Evolutionary conservation across 2,797 vertebrate genomes (phyloP).

Genomic region (Scomberomorus guttatus): DNA sequence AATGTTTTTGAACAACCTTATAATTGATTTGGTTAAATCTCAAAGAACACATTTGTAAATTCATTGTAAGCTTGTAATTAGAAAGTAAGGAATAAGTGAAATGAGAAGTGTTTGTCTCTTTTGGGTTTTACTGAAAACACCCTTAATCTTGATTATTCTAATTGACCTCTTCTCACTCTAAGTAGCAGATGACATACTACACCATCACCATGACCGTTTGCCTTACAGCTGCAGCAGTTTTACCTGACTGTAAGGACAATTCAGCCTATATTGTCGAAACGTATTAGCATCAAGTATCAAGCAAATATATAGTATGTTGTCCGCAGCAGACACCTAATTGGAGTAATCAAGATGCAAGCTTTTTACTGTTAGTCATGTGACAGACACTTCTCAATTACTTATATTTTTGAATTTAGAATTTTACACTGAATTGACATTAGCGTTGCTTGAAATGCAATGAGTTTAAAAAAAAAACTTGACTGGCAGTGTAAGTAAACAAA

Average conservation of each 20-base stretch:
- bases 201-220: background rate
- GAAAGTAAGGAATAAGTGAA: slow-evolving; percentile 9
- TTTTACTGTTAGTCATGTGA: background rate
- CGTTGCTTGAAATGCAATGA: slow-evolving; percentile 22
- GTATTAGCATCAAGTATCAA: background rate
- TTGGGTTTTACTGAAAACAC: slow-evolving; percentile 3
- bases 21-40: slow-evolving; percentile 13
- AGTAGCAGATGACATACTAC: slow-evolving; percentile 1
- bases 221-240: background rate
- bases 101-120: slow-evolving; percentile 1
- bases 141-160: background rate
- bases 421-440: slow-evolving; percentile 23
- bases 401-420: slow-evolving; percentile 22
- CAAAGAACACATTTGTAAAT: slow-evolving; percentile 17
- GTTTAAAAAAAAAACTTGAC: slow-evolving; percentile 37
- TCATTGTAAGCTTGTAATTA: background rate
- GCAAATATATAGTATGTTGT: slow-evolving; percentile 3
- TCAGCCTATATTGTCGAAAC: slow-evolving; percentile 2
- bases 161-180: background rate
- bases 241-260: background rate
- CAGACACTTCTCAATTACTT: slow-evolving; percentile 1
- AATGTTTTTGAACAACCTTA: slow-evolving; percentile 10
- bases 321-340: slow-evolving; percentile 16
- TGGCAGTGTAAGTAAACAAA: slow-evolving; percentile 69
- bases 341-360: slow-evolving; percentile 3